phyloP scores from a whole-genome alignment of 2,888 invertebrate species.

The Nineta flava region DNA sequence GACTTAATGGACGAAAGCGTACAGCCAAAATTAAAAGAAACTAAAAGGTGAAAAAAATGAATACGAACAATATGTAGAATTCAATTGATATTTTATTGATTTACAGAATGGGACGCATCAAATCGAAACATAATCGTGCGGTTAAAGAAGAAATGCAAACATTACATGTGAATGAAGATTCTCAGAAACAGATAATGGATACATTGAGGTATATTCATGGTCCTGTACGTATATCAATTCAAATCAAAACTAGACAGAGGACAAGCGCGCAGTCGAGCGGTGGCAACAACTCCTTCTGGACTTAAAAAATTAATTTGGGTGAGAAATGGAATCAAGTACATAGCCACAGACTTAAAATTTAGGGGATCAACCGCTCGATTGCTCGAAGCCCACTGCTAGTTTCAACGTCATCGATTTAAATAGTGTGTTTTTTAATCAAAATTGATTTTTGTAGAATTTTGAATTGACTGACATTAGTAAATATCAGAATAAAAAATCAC shows the following conservation, averaged over 20 bases:
- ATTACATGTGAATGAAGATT: slow-evolving; percentile 46
- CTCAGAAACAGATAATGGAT: slow-evolving; percentile 56
- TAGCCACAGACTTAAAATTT: too few relatives aligned
- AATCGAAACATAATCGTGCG: slow-evolving; percentile 30
- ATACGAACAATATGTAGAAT: not conserved
- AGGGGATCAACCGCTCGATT: too few relatives aligned
- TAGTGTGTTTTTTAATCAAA: slow-evolving; percentile 1
- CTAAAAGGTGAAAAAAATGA: not conserved
- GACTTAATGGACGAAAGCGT: too few relatives aligned
- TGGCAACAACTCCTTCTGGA: too few relatives aligned
- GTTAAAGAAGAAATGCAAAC: slow-evolving; percentile 64
- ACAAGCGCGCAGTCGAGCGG: too few relatives aligned
- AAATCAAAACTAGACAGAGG: too few relatives aligned
- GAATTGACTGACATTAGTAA: slow-evolving; percentile 27
- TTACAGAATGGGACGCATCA: slow-evolving; percentile 8
- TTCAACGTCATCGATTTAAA: not conserved
- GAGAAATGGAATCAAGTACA: too few relatives aligned
- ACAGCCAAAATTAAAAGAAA: not conserved
- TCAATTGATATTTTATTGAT: too few relatives aligned
- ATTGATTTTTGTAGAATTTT: slow-evolving; percentile 29
- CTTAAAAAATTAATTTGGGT: slow-evolving; percentile 16
- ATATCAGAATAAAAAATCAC: slow-evolving; percentile 48
- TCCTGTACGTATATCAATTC: slow-evolving; percentile 33
- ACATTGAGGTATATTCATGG: slow-evolving; percentile 61
- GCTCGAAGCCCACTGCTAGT: too few relatives aligned